Conservation (phyloP, 2,888 invertebrate genomes). For the Platynereis dumerilii region DNA sequence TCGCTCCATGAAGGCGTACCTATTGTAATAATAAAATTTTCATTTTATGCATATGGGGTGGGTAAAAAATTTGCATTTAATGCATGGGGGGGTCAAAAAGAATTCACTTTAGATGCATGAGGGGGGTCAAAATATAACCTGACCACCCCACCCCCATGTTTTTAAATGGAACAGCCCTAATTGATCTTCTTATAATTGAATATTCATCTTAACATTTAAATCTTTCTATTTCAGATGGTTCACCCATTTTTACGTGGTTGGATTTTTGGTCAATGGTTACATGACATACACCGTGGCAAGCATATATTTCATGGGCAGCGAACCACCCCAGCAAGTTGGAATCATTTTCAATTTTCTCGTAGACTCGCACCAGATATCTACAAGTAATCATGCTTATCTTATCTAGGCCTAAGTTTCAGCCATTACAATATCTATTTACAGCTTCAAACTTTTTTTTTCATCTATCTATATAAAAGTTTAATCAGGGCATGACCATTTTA, state of each 20-base stretch:
- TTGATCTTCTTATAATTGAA: too few relatives aligned
- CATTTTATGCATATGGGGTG: too few relatives aligned
- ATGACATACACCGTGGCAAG: slow-evolving; percentile 2
- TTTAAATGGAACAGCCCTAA: not conserved
- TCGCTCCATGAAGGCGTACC: too few relatives aligned
- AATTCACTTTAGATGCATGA: too few relatives aligned
- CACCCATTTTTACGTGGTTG: slow-evolving; percentile 27
- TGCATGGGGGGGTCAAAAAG: too few relatives aligned
- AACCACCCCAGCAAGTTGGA: slow-evolving; percentile 11
- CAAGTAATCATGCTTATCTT: slow-evolving; percentile 10
- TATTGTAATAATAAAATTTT: too few relatives aligned
- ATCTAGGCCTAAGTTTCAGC: not conserved
- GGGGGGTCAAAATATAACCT: too few relatives aligned
- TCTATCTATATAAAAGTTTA: too few relatives aligned
- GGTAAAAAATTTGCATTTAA: too few relatives aligned
- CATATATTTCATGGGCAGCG: slow-evolving; percentile 22
- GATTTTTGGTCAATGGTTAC: slow-evolving; percentile 23
- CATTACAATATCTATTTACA: not conserved
- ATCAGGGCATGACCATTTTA: too few relatives aligned
- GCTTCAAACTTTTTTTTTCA: not conserved
- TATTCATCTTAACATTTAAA: not conserved
- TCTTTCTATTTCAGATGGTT: slow-evolving; percentile 29
- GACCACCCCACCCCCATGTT: too few relatives aligned
- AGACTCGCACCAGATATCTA: slow-evolving; percentile 3
- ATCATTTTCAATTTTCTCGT: slow-evolving; percentile 6